phyloP scores from a whole-genome alignment of 2,797 vertebrate species.

The Rhinella marina region DNA sequence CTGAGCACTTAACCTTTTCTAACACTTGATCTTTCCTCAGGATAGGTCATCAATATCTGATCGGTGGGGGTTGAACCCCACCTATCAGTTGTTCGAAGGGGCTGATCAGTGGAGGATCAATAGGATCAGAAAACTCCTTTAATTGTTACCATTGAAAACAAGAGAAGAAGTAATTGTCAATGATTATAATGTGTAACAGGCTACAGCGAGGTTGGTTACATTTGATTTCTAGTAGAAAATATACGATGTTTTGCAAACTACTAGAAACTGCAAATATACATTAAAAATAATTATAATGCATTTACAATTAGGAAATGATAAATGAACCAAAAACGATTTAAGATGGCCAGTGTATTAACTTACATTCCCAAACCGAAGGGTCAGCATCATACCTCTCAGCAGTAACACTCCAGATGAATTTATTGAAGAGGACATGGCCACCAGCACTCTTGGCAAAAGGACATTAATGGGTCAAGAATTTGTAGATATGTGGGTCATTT shows the following conservation, averaged over 20 bases:
- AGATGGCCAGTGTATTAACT: not conserved
- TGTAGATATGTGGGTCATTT: not conserved
- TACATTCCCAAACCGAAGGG: not conserved
- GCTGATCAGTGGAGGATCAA: too few species aligned
- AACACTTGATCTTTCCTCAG: too few species aligned
- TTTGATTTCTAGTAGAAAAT: not conserved
- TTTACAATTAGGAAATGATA: not conserved
- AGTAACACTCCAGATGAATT: not conserved
- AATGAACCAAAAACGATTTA: not conserved
- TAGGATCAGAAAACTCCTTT: too few species aligned
- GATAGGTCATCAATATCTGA: too few species aligned
- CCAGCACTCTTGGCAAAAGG: slow-evolving; percentile 20
- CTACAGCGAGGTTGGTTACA: not conserved
- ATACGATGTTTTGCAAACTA: not conserved
- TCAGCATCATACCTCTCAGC: not conserved
- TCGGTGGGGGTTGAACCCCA: too few species aligned
- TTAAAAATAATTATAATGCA: not conserved
- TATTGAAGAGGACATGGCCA: slow-evolving; percentile 30
- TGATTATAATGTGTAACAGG: not conserved
- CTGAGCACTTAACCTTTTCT: too few species aligned
- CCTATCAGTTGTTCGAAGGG: too few species aligned
- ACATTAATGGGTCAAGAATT: slow-evolving; percentile 28
- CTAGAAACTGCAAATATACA: not conserved
- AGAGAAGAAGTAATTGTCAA: too few species aligned
- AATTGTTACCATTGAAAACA: too few species aligned